Conservation (phyloP, 1,140 invertebrate species). For the Leptinotarsa lineolata region DNA sequence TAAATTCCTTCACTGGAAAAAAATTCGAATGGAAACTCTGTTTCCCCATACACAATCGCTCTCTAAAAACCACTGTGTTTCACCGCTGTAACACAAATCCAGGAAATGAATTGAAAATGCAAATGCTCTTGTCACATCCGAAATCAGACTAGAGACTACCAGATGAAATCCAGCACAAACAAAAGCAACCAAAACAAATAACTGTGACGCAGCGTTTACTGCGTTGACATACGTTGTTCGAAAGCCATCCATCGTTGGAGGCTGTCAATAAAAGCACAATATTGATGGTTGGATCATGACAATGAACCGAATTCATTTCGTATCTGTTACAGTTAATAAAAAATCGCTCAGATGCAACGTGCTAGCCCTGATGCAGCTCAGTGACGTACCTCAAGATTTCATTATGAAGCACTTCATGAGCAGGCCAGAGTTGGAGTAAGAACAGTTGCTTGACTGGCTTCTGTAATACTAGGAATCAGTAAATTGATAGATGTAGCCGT, state of each 20-base stretch:
- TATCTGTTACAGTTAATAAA: conserved; percentile 17
- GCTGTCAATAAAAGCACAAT: conserved; percentile 21
- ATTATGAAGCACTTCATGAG: no score
- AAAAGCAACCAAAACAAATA: conserved; percentile 13
- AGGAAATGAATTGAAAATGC: conserved; percentile 4
- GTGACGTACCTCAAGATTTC: not conserved
- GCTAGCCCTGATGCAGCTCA: not conserved
- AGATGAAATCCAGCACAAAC: conserved; percentile 8
- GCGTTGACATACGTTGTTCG: conserved; percentile 14
- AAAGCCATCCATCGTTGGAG: conserved; percentile 20
- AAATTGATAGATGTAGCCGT: no score
- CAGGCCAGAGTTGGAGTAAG: no score
- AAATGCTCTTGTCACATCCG: not conserved
- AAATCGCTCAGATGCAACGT: not conserved
- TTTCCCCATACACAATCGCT: no score
- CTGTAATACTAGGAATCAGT: no score
- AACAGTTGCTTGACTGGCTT: no score
- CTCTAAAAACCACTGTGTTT: no score
- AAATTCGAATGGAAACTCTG: not conserved
- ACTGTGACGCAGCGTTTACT: conserved; percentile 14
- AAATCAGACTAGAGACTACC: not conserved
- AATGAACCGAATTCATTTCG: conserved; percentile 18
- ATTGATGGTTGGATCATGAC: conserved; percentile 22
- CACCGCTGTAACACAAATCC: not conserved
- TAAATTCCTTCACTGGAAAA: no score